A percentile compares a stretch with the other conserved stretches of the same genome.
Conservation (phyloP, 2,797 vertebrate species). For the Tympanoctomys barrerae region DNA sequence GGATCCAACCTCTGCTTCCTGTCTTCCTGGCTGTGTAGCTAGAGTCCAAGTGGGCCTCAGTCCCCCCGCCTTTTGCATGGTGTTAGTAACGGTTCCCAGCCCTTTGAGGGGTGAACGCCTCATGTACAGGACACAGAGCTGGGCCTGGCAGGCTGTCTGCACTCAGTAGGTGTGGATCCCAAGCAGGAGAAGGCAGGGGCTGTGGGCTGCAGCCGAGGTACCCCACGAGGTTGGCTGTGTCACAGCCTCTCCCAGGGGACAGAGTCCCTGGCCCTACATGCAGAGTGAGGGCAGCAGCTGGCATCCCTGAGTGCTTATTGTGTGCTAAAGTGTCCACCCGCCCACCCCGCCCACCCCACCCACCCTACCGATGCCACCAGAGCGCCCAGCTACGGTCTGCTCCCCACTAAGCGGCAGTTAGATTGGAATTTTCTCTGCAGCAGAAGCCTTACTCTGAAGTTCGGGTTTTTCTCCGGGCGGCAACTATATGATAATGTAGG, state of each 20-base stretch:
- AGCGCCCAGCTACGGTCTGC: neutral
- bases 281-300: neutral
- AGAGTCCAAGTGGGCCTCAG: neutral
- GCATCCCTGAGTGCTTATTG: neutral
- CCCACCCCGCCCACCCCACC: too few relatives aligned
- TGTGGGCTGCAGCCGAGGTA: neutral
- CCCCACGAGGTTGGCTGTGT: neutral
- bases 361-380: neutral
- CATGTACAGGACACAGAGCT: neutral
- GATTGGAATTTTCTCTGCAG: neutral
- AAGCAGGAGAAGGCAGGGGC: neutral
- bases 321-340: neutral
- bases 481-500: neutral
- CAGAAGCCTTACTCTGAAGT: neutral
- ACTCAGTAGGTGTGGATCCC: rapidly evolving
- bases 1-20: neutral
- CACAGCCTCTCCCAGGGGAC: neutral
- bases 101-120: neutral
- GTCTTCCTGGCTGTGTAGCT: neutral
- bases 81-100: neutral
- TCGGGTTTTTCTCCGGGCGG: neutral
- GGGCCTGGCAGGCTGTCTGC: rapidly evolving
- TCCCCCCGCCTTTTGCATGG: neutral
- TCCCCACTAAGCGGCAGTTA: neutral
- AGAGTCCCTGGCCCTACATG: neutral